phyloP scores from a whole-genome alignment of 1,140 invertebrate species.

The Zelostemma sp. region DNA sequence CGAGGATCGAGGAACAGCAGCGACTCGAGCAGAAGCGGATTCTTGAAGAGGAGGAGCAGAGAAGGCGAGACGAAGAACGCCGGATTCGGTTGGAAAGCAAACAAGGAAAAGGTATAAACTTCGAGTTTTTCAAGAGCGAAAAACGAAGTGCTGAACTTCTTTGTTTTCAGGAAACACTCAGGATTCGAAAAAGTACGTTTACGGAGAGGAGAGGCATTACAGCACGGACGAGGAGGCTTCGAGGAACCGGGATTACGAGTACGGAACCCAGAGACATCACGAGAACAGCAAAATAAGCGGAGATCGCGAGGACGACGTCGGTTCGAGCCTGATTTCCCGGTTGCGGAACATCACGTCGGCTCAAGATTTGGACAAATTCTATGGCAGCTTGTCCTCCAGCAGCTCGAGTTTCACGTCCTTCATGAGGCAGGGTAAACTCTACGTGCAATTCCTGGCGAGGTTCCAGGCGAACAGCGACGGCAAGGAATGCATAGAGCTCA shows the following conservation, averaged over 20 bases:
- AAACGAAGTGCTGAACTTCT: background rate
- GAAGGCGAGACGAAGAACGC: conserved; percentile 1
- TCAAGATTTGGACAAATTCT: conserved; percentile 51
- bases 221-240: conserved; percentile 32
- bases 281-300: conserved; percentile 48
- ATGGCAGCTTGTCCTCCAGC: conserved; percentile 40
- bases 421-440: conserved; percentile 44
- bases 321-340: conserved; percentile 40
- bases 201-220: conserved; percentile 40
- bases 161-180: conserved; percentile 11
- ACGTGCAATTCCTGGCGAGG: conserved; percentile 53
- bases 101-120: background rate
- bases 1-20: conserved; percentile 38
- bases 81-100: conserved; percentile 3
- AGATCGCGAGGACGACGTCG: conserved; percentile 53
- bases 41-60: conserved; percentile 3
- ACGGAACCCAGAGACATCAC: conserved; percentile 24
- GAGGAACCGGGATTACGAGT: conserved; percentile 24
- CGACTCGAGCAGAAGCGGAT: conserved; percentile 29
- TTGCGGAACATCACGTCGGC: conserved; percentile 49
- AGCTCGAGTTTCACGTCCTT: conserved; percentile 35
- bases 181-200: conserved; percentile 34
- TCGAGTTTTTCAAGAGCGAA: too few relatives aligned
- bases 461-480: conserved; percentile 46
- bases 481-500: conserved; percentile 56